These are phyloP conservation scores for Paracanthobrama guichenoti DNA, from an alignment of 2,113 vertebrate species.

Conservation along the genomic window DNA sequence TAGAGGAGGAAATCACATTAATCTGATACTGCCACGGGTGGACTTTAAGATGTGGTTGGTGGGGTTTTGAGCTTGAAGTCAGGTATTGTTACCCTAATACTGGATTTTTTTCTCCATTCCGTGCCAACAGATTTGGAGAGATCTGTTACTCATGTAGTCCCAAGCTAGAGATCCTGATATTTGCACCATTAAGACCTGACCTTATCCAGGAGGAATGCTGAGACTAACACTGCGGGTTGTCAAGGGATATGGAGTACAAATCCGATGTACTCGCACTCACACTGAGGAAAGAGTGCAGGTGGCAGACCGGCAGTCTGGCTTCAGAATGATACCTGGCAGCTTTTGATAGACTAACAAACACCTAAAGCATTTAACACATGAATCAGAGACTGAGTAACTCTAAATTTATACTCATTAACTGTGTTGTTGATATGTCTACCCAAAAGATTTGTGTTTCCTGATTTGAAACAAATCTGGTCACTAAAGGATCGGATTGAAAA, in stretches of 20 bases:
- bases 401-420: constrained; percentile 19
- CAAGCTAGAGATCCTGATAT: constrained; percentile 46
- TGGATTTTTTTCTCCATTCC: constrained; percentile 25
- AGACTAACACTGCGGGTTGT: constrained; percentile 35
- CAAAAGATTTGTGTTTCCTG: background rate
- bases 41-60: constrained; percentile 29
- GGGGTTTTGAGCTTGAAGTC: background rate
- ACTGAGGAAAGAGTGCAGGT: constrained; percentile 19
- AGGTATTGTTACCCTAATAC: constrained; percentile 21
- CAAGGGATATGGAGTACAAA: constrained; percentile 32
- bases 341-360: constrained; percentile 12
- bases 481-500: background rate
- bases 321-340: background rate
- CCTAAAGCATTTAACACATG: background rate
- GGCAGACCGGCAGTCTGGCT: constrained; percentile 7
- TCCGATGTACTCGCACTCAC: constrained; percentile 20
- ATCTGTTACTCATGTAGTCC: constrained; percentile 23
- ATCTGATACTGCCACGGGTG: constrained; percentile 30
- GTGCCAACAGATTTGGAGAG: constrained; percentile 29
- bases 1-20: constrained; percentile 40
- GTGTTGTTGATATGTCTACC: background rate
- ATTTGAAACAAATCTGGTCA: constrained; percentile 17
- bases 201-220: constrained; percentile 44
- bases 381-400: background rate
- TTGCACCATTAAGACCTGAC: constrained; percentile 56